Conservation (phyloP, 2,797 vertebrate species). For the Lindbergichthys nudifrons region DNA sequence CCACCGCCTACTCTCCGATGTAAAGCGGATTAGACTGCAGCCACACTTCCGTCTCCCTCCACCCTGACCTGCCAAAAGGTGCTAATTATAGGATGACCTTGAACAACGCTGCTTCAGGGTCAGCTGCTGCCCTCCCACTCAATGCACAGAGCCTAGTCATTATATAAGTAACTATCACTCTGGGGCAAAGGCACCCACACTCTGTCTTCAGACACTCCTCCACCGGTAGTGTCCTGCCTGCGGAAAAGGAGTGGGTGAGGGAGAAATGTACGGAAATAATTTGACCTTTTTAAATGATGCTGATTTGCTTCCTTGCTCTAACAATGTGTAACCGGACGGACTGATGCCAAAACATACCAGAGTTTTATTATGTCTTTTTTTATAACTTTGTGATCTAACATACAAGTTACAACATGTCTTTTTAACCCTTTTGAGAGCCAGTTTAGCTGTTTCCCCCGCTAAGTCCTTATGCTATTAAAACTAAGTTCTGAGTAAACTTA, state of each 20-base stretch:
- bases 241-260: conserved; percentile 12
- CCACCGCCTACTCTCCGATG: conserved; percentile 48
- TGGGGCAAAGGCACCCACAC: conserved; percentile 53
- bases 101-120: conserved; percentile 48
- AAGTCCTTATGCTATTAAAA: not conserved
- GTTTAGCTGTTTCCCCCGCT: not conserved
- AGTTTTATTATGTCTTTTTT: not conserved
- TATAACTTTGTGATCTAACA: not conserved
- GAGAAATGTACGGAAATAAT: conserved; percentile 5
- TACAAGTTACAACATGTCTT: not conserved
- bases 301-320: not conserved
- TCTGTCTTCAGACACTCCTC: conserved; percentile 38
- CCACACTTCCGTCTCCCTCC: conserved; percentile 49
- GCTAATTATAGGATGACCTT: conserved; percentile 72
- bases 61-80: conserved; percentile 58
- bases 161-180: conserved; percentile 52
- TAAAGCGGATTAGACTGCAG: conserved; percentile 59
- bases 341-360: not conserved
- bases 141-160: conserved; percentile 45
- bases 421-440: too few species aligned
- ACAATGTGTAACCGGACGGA: not conserved
- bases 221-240: conserved; percentile 1
- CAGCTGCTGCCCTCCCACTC: conserved; percentile 60
- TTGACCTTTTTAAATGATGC: not conserved
- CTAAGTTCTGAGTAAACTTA: not conserved